phyloP scores from a whole-genome alignment of 2,113 vertebrate genomes.

The Saguinus midas region DNA sequence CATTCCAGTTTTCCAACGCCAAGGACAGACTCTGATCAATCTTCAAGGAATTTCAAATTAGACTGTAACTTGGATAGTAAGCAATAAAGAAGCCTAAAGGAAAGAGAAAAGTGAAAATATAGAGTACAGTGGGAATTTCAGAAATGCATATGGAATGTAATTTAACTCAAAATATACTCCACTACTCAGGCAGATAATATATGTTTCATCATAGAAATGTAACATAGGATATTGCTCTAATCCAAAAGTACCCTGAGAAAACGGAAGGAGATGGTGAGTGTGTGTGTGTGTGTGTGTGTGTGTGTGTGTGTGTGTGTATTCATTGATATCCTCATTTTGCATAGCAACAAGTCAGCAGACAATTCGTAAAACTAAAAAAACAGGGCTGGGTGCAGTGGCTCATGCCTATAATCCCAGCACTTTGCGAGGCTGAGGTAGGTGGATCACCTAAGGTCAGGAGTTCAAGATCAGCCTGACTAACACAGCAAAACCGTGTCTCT shows the following conservation, averaged over 20 bases:
- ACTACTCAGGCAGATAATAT: background rate
- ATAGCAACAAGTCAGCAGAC: background rate
- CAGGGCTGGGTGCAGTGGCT: too few species aligned
- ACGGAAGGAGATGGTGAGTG: background rate
- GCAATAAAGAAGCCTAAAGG: background rate
- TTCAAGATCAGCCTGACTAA: too few species aligned
- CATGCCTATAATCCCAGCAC: too few species aligned
- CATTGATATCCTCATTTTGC: background rate
- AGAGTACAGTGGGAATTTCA: rapidly evolving
- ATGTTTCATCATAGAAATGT: background rate
- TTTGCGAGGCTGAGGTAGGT: too few species aligned
- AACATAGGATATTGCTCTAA: background rate
- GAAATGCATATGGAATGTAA: background rate
- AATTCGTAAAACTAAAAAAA: background rate
- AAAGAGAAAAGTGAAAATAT: background rate
- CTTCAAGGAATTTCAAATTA: background rate
- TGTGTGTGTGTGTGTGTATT: background rate
- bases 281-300: background rate
- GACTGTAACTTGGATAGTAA: background rate
- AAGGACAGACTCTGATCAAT: background rate
- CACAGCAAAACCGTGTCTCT: too few species aligned
- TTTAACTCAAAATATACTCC: background rate
- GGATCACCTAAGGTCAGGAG: too few species aligned
- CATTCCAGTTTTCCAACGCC: background rate
- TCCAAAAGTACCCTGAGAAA: background rate